Evolutionary conservation across 2,797 vertebrate species (phyloP).

Genomic region (Sebastes vulpes): DNA sequence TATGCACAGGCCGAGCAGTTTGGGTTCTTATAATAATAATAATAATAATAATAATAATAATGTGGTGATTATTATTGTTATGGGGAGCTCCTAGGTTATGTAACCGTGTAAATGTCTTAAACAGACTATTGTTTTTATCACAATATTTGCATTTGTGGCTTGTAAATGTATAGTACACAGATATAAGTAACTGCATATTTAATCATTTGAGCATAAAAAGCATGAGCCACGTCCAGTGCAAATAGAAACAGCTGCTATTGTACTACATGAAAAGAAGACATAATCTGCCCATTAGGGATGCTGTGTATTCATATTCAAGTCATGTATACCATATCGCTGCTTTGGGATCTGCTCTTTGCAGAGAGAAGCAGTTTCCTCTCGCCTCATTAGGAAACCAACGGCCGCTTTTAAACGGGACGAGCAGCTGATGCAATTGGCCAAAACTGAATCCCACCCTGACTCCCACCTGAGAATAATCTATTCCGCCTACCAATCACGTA

Average conservation of each 20-base stretch:
- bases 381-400: constrained; percentile 53
- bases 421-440: constrained; percentile 12
- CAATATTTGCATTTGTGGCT: constrained; percentile 16
- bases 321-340: neutral
- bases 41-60: constrained; percentile 2
- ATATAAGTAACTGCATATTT: neutral
- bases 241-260: constrained; percentile 2
- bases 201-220: constrained; percentile 13
- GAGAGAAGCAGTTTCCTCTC: constrained; percentile 12
- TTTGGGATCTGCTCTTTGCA: constrained; percentile 28
- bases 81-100: constrained; percentile 9
- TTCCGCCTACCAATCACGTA: constrained; percentile 3
- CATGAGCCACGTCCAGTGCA: neutral
- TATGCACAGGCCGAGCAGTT: constrained; percentile 36
- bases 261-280: constrained; percentile 11
- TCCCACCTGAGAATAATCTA: constrained; percentile 30
- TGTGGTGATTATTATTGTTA: constrained; percentile 29
- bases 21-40: constrained; percentile 14
- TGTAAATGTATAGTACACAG: constrained; percentile 15
- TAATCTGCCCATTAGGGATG: constrained; percentile 30
- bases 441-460: constrained; percentile 12
- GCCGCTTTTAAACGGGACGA: constrained; percentile 32
- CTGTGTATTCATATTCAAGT: constrained; percentile 36
- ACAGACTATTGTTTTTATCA: constrained; percentile 35
- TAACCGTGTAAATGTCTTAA: constrained; percentile 40